phyloP scores from a whole-genome alignment of 1,140 invertebrate genomes.

The Bombus sylvicola region DNA sequence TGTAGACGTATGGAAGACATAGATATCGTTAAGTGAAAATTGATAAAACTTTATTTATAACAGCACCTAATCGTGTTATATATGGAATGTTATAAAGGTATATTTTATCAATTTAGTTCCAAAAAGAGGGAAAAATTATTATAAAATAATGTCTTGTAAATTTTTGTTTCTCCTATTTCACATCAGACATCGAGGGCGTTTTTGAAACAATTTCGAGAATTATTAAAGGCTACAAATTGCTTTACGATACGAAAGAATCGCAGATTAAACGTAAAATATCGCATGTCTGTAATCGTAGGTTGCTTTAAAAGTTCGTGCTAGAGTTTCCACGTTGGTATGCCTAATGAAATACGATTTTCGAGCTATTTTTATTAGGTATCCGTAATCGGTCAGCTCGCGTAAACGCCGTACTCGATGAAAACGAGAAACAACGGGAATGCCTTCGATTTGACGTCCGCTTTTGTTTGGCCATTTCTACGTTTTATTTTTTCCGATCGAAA shows the following conservation, averaged over 20 bases:
- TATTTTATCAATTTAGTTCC: background rate
- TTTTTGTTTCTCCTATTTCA: too few species aligned
- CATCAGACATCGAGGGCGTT: fast-evolving
- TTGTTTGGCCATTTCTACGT: background rate
- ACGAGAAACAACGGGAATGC: background rate
- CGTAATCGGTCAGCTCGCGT: constrained; percentile 4
- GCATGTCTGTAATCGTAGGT: constrained; percentile 30
- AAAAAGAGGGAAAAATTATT: background rate
- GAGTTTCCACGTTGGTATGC: constrained; percentile 31
- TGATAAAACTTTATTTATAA: constrained; percentile 23
- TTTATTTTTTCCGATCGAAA: background rate
- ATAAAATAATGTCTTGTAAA: background rate
- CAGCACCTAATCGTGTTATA: background rate
- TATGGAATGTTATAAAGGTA: background rate
- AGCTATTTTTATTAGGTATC: constrained; percentile 52
- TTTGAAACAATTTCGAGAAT: background rate
- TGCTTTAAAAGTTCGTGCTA: background rate
- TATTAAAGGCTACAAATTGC: background rate
- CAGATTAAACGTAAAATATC: background rate
- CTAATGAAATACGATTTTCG: constrained; percentile 13
- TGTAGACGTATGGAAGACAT: background rate
- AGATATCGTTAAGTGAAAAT: background rate
- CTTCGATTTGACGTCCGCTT: background rate
- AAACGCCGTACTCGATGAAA: background rate
- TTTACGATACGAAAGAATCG: too few species aligned